Base-by-base conservation (phyloP, 2,888 invertebrate species). In the Brenthis hecate region DNA sequence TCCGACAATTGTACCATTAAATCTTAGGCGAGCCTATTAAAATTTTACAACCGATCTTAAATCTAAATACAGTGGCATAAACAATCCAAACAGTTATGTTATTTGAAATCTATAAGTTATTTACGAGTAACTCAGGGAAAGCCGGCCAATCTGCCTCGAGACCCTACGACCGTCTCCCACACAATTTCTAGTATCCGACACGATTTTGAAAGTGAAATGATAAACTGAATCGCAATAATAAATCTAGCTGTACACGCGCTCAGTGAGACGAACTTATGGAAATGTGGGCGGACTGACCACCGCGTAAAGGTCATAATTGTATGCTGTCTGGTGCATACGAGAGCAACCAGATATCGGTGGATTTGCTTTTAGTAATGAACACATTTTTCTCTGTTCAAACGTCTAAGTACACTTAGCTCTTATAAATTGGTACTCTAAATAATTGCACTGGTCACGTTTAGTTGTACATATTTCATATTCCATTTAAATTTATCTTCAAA, bases 131-230 rank as follows among this genome's bases (percentile, higher is more conserved):
- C 80, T 73, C 72, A 77, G 86, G 84, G 87, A 88, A 88, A 87
- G 86, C 77, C 77, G 78, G 77, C 75, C 79, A 75, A 76, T 75
- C 74, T 75, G 75, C 74, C 74, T 70, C 72, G 69, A 75, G 77
- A 76, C 77, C 77, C 73, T 81, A 79, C 81, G 76, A 78, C 81
- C 77, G 84, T 82, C 85, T 82, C 80, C 83, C 80, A 83, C 81
- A 81, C 82, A 73, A 84, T 85, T 85, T 87, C 86, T 84, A 83
- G 83, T 80, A 83, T 79, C 78, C 76, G 79, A 84, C 88, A 86
- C 86, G 85, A 83, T 80, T 84, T 80, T 76, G 86, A 87, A 86
- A 88, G 88, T 86, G 87, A 88, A 88, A 88, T 79, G 78, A 83
- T 84, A 81, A 80, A 82, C 81, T 82, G 79, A 80, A 73, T 70